These are phyloP conservation scores for Frankliniella intonsa DNA, from an alignment of 2,888 invertebrate species.

Conservation along the genomic window DNA sequence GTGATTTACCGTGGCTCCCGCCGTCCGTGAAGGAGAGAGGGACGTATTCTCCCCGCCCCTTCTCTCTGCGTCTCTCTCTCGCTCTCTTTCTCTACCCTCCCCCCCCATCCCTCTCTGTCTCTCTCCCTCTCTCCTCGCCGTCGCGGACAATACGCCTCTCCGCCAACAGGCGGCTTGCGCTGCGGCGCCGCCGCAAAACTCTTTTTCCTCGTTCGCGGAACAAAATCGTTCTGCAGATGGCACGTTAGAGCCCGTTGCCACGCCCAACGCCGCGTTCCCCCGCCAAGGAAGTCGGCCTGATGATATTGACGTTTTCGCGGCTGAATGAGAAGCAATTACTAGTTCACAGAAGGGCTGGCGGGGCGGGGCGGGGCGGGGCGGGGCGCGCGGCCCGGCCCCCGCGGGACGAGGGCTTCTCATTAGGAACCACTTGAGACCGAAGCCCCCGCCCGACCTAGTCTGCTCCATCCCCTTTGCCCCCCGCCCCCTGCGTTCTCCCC, in stretches of 20 bases:
- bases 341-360: neutral
- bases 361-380: neutral
- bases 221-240: too few species aligned
- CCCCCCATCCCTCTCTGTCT: too few species aligned
- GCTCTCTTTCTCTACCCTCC: neutral
- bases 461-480: too few species aligned
- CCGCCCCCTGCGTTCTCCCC: too few species aligned
- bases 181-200: neutral
- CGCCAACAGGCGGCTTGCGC: neutral
- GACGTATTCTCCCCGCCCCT: neutral
- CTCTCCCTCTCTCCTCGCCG: neutral
- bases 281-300: neutral
- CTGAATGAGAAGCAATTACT: conserved; percentile 19
- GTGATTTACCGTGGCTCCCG: too few species aligned
- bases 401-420: conserved; percentile 13
- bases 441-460: too few species aligned
- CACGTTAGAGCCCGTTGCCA: too few species aligned
- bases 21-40: neutral
- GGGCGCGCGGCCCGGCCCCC: neutral
- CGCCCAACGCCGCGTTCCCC: too few species aligned
- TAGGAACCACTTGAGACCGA: conserved; percentile 1
- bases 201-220: too few species aligned
- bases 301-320: conserved; percentile 15
- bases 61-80: neutral
- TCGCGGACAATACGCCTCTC: too few species aligned